Evolutionary conservation across 64 coral and sea anemone species (phyloP), one percentile per base, ranked within the genome.

Genomic region (Pachyseris speciosa): DNA sequence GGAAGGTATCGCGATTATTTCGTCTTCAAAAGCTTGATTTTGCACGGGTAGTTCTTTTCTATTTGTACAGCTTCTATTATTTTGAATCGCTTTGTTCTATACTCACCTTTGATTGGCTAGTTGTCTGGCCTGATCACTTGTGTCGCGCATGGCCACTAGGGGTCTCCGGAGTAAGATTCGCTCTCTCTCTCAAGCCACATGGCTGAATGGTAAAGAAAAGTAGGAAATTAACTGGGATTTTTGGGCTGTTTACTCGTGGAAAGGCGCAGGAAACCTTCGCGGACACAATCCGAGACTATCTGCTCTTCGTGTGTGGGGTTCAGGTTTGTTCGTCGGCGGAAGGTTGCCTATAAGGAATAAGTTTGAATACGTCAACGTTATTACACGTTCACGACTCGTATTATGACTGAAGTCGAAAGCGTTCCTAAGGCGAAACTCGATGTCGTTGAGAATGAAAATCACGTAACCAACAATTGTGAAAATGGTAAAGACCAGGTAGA

Each of bases 331-430:
- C 80, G 89, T 91, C 89, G 89, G 89, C 79, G 70, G 79, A 91
- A 84, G 89, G 89, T 83, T 72, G 51, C 80, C 89, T 91, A n/a
- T 84, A 79, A 58, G 79, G 78, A 91, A 91, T 75, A 84, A n/a
- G 89, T 74, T 91, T 91, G 78, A 91, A 53, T 91, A 84, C 88
- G 66, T 73, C 66, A 51, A 73, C 89, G 66, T 42, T 84, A 40
- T 73, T 68, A 91, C 89, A 91, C 89, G 89, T 91, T 91, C 26
- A 81, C 73, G n/a, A n/a, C 20, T 37, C 86, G 58, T 91, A 91
- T 91, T 91, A 91, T 91, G 89, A 91, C 89, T 91, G 89, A 91
- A 51, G 89, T 91, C 26, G 78, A 91, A 74, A 91, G 66, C 67
- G 67, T 83, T 42, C 64, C 89, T 91, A 91, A 74, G 79, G 78